These are phyloP conservation scores for Cataglyphis cursor DNA, from an alignment of 2,888 invertebrate species.

Conservation along the genomic window DNA sequence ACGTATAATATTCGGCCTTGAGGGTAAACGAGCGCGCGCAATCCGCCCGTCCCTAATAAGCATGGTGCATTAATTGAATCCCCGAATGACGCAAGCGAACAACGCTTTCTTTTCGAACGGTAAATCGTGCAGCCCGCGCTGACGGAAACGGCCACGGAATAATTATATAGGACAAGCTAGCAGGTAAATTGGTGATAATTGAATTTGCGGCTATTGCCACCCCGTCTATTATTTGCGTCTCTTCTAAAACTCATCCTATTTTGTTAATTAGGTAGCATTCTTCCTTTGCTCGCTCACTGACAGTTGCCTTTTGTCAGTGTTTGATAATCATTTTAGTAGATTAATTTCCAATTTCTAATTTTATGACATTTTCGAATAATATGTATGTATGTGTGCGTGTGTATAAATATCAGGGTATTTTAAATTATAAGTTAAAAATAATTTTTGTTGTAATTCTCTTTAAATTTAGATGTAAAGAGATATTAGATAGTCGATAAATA, in stretches of 20 bases:
- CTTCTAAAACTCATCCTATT: constrained; percentile 25
- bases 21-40: constrained; percentile 37
- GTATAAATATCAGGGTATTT: neutral
- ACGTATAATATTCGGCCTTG: constrained; percentile 49
- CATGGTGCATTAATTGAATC: constrained; percentile 35
- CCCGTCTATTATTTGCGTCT: constrained; percentile 39
- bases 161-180: constrained; percentile 36
- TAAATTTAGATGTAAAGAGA: neutral
- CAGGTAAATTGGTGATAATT: constrained; percentile 35
- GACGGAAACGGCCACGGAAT: constrained; percentile 28
- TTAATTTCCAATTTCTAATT: neutral
- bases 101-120: constrained; percentile 33
- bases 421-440: neutral
- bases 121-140: neutral
- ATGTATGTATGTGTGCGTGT: neutral
- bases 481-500: neutral
- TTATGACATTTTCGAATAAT: neutral
- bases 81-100: constrained; percentile 14
- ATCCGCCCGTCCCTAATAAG: constrained; percentile 19
- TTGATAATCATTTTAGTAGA: neutral
- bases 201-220: constrained; percentile 31
- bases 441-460: neutral
- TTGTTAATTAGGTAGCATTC: constrained; percentile 6
- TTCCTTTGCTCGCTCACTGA: neutral
- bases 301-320: neutral